These are phyloP conservation scores for Scrobipalpa atriplicella DNA, from an alignment of 2,888 invertebrate genomes.

Conservation along the genomic window DNA sequence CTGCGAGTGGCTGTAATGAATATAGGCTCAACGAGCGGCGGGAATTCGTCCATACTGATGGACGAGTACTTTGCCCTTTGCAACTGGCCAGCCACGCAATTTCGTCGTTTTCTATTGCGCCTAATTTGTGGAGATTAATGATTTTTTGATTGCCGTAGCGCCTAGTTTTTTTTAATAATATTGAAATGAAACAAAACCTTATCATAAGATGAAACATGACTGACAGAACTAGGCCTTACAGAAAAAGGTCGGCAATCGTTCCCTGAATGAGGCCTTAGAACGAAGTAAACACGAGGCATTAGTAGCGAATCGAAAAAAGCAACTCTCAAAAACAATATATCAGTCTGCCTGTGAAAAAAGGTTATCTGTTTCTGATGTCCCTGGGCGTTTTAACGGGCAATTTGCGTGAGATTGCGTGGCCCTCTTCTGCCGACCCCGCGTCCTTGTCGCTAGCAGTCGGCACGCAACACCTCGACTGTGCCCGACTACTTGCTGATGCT, in stretches of 20 bases:
- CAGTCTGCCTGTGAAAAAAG: background rate
- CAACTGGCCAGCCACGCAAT: slow-evolving; percentile 8
- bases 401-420: slow-evolving; percentile 14
- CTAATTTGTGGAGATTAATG: background rate
- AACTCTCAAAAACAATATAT: background rate
- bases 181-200: too few species aligned
- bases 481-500: background rate
- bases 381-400: background rate
- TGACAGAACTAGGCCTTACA: too few species aligned
- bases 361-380: background rate
- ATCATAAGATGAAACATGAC: too few species aligned
- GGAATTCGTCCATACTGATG: slow-evolving; percentile 14
- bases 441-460: slow-evolving; percentile 5
- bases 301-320: background rate
- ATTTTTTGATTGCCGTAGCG: background rate
- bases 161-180: too few species aligned
- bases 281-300: too few species aligned
- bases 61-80: slow-evolving; percentile 13
- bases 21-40: slow-evolving; percentile 12
- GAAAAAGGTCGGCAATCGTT: too few species aligned
- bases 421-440: slow-evolving; percentile 11
- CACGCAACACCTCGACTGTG: slow-evolving; percentile 17
- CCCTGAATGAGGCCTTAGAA: too few species aligned
- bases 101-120: background rate
- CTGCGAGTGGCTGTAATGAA: slow-evolving; percentile 17